Percentiles rank a stretch among this genome's conserved stretches.
These are phyloP conservation scores for Drosophila albomicans DNA, from an alignment of 1,140 invertebrate genomes.

Conservation along the genomic window DNA sequence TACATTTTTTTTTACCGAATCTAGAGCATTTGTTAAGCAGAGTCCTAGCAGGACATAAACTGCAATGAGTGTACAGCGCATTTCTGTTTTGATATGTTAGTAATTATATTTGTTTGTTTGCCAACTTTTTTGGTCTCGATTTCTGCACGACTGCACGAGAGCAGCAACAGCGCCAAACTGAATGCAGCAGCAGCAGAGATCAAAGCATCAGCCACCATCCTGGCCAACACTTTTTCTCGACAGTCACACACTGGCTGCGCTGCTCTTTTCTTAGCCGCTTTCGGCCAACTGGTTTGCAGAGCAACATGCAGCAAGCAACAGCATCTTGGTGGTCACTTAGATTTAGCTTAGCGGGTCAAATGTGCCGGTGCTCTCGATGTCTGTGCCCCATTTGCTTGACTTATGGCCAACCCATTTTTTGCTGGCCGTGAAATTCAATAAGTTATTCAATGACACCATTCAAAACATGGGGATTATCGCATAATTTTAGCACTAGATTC, in stretches of 20 bases:
- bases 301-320: background rate
- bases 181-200: constrained; percentile 49
- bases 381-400: constrained; percentile 51
- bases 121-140: constrained; percentile 18
- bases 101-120: background rate
- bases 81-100: constrained; percentile 18
- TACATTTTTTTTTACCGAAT: constrained; percentile 33
- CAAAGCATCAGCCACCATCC: constrained; percentile 55
- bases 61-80: constrained; percentile 35
- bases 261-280: constrained; percentile 44
- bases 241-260: background rate
- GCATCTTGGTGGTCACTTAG: constrained; percentile 17
- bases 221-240: constrained; percentile 30
- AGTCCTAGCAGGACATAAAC: constrained; percentile 62
- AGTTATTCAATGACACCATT: constrained; percentile 35
- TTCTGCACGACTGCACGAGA: constrained; percentile 72
- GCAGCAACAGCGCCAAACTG: constrained; percentile 70
- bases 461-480: constrained; percentile 31
- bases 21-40: constrained; percentile 34
- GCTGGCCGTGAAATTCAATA: constrained; percentile 20
- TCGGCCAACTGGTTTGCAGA: constrained; percentile 64
- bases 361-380: constrained; percentile 19
- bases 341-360: constrained; percentile 78
- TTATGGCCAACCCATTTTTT: constrained; percentile 48
- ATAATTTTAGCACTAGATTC: constrained; percentile 22